Evolutionary conservation across 1,140 invertebrate species (phyloP).

Genomic region (Phenacoccus solenopsis): DNA sequence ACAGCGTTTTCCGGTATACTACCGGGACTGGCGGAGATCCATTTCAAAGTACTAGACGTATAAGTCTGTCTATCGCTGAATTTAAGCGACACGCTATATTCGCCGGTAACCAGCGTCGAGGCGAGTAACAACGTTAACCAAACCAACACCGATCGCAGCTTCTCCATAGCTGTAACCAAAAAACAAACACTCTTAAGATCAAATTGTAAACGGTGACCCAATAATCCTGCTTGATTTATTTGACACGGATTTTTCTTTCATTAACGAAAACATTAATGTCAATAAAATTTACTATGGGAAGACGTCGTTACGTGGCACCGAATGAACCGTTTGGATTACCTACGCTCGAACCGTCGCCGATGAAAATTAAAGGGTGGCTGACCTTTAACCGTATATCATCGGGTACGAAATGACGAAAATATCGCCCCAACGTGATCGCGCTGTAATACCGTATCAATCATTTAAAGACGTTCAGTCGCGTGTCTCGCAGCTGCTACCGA

Average conservation of each 20-base stretch:
- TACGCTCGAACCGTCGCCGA: background rate
- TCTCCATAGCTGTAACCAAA: background rate
- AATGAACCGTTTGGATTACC: no score
- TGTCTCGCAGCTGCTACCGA: no score
- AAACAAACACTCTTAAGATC: background rate
- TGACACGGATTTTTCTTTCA: background rate
- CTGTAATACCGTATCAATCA: no score
- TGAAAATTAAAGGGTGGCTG: background rate
- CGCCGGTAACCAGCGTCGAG: background rate
- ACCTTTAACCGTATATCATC: no score
- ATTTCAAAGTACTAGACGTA: background rate
- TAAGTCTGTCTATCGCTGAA: background rate
- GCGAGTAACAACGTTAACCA: background rate
- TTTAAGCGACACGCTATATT: background rate
- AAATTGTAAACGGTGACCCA: no score
- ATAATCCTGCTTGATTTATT: no score
- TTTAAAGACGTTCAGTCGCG: no score
- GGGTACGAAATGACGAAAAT: no score
- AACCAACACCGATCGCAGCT: background rate
- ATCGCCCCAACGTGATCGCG: no score
- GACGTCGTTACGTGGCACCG: background rate
- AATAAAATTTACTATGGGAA: background rate
- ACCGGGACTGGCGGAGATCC: background rate
- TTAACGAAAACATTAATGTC: background rate
- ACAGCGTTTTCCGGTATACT: background rate